Conservation (phyloP, 2,888 invertebrate genomes). For the Drosophila demipolita region DNA sequence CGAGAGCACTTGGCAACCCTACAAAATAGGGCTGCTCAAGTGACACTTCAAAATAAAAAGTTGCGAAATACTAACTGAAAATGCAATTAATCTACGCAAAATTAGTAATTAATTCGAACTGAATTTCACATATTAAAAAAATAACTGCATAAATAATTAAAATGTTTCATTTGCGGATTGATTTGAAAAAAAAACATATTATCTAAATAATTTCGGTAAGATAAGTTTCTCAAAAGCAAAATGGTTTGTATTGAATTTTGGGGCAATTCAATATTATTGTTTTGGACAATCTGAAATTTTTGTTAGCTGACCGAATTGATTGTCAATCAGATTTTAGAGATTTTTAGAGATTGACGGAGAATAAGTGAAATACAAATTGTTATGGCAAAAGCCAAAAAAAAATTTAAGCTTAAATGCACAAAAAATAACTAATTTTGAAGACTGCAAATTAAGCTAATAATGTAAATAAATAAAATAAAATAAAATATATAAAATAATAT, state of each 20-base stretch:
- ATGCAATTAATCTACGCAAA: neutral
- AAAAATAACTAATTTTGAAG: too few relatives aligned
- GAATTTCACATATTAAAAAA: too few relatives aligned
- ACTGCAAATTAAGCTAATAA: too few relatives aligned
- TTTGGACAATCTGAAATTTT: too few relatives aligned
- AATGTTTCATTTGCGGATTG: neutral
- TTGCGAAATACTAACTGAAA: neutral
- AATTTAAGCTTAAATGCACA: too few relatives aligned
- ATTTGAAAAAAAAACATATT: neutral
- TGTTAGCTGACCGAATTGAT: too few relatives aligned
- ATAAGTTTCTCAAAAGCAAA: neutral
- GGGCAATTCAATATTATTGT: too few relatives aligned
- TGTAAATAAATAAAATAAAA: constrained; percentile 8
- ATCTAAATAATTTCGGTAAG: too few relatives aligned
- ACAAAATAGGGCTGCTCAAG: neutral
- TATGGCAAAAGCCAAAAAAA: neutral
- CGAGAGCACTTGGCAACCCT: constrained; percentile 20
- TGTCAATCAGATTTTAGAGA: neutral
- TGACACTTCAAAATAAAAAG: neutral
- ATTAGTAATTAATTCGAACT: neutral
- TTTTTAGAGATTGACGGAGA: neutral
- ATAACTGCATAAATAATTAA: neutral
- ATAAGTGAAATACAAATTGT: neutral
- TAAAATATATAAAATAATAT: neutral
- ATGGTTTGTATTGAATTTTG: neutral